Evolutionary conservation across 2,888 invertebrate species (phyloP).

Genomic region (Dascillus cervinus): DNA sequence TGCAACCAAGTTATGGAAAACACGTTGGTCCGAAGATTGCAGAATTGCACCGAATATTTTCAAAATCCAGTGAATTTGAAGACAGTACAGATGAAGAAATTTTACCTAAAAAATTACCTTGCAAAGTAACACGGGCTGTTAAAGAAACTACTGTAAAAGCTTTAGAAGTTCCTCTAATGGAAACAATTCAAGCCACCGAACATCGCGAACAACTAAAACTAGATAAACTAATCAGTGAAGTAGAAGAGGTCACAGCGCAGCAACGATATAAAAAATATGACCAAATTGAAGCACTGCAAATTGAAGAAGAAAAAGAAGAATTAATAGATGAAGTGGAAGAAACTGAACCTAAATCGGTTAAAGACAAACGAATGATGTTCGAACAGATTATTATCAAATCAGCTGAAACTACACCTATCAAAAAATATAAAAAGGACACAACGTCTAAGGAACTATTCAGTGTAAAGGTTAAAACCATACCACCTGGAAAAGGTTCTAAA

Average conservation of each 20-base stretch:
- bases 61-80: conserved; percentile 31
- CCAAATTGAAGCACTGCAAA: conserved; percentile 6
- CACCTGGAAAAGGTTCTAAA: no score
- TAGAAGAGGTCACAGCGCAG: no score
- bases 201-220: conserved; percentile 9
- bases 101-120: conserved; percentile 9
- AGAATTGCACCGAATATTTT: conserved; percentile 44
- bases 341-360: conserved; percentile 29
- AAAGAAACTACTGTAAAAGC: conserved; percentile 31
- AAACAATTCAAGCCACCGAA: background rate
- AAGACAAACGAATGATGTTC: conserved; percentile 35
- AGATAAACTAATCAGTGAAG: conserved; percentile 15
- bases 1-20: conserved; percentile 32
- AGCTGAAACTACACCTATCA: conserved; percentile 4
- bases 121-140: conserved; percentile 30
- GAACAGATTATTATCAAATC: conserved; percentile 38
- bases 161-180: conserved; percentile 3
- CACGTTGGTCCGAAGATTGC: conserved; percentile 44
- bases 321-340: conserved; percentile 5
- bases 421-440: conserved; percentile 7
- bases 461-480: conserved; percentile 13
- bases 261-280: no score
- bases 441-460: conserved; percentile 9
- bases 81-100: conserved; percentile 28
- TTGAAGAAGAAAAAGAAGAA: conserved; percentile 19